phyloP scores from a whole-genome alignment of 1,140 invertebrate genomes.

The Lysiphlebus fabarum region DNA sequence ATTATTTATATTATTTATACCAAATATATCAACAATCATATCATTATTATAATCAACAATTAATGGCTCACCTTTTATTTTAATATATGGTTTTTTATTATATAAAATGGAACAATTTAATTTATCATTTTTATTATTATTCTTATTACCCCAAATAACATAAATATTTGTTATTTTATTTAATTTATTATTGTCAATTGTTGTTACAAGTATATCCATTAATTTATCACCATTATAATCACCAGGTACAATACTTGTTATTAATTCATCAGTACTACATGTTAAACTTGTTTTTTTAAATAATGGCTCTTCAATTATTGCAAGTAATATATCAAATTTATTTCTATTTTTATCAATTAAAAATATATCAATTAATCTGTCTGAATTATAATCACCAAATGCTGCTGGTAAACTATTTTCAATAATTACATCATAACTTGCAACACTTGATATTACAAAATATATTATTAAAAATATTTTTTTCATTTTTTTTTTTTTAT shows the following conservation, averaged over 20 bases:
- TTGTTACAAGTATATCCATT: constrained; percentile 86
- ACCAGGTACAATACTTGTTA: constrained; percentile 82
- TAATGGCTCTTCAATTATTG: constrained; percentile 73
- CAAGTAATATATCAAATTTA: constrained; percentile 70
- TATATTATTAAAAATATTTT: constrained; percentile 8
- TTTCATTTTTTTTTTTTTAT: constrained; percentile 10
- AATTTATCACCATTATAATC: constrained; percentile 93
- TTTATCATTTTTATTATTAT: constrained; percentile 56
- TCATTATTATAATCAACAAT: constrained; percentile 88
- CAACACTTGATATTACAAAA: constrained; percentile 22
- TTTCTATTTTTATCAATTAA: constrained; percentile 67
- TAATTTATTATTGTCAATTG: constrained; percentile 36
- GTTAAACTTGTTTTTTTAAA: constrained; percentile 57
- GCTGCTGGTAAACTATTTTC: constrained; percentile 84
- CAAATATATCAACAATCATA: constrained; percentile 92
- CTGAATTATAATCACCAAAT: constrained; percentile 95
- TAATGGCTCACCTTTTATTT: constrained; percentile 76
- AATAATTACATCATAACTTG: too few species aligned
- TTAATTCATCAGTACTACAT: constrained; percentile 61
- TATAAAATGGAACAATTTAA: constrained; percentile 63
- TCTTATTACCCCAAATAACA: constrained; percentile 70
- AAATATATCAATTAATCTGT: constrained; percentile 92
- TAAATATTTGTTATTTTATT: constrained; percentile 55
- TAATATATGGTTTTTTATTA: constrained; percentile 52
- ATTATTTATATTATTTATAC: constrained; percentile 61